These are phyloP conservation scores for Nyctibius grandis DNA, from an alignment of 2,797 vertebrate species.

Conservation along the genomic window DNA sequence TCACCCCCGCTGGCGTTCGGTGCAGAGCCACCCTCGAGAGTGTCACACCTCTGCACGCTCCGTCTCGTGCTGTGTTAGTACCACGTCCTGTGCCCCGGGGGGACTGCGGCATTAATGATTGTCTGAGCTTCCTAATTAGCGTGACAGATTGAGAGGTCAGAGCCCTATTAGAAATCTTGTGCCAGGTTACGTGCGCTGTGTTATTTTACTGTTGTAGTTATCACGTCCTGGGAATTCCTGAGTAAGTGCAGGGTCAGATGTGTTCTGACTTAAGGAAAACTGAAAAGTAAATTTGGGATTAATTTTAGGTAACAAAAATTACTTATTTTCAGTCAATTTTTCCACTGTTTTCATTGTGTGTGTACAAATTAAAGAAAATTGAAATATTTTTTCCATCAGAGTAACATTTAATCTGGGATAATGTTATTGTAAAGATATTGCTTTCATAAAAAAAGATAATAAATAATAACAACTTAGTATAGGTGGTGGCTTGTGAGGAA, in stretches of 20 bases:
- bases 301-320: neutral
- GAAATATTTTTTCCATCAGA: neutral
- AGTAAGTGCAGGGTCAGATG: neutral
- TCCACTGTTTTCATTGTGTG: neutral
- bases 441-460: neutral
- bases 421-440: neutral
- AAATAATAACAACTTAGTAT: neutral
- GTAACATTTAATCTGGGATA: neutral
- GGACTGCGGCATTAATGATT: neutral
- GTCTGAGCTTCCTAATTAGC: constrained; percentile 33
- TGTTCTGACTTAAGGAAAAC: neutral
- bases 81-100: neutral
- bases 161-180: neutral
- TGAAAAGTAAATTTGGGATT: neutral
- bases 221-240: neutral
- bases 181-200: neutral
- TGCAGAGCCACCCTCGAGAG: neutral
- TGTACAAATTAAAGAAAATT: neutral
- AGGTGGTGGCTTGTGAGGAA: neutral
- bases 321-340: neutral
- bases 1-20: neutral
- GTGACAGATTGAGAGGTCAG: constrained; percentile 29
- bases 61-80: neutral
- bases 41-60: neutral
- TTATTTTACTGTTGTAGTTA: constrained; percentile 24